Evolutionary conservation across 2,113 vertebrate species (phyloP), one percentile per base, ranked within the genome.

Genomic region (Xiphophorus maculatus): DNA sequence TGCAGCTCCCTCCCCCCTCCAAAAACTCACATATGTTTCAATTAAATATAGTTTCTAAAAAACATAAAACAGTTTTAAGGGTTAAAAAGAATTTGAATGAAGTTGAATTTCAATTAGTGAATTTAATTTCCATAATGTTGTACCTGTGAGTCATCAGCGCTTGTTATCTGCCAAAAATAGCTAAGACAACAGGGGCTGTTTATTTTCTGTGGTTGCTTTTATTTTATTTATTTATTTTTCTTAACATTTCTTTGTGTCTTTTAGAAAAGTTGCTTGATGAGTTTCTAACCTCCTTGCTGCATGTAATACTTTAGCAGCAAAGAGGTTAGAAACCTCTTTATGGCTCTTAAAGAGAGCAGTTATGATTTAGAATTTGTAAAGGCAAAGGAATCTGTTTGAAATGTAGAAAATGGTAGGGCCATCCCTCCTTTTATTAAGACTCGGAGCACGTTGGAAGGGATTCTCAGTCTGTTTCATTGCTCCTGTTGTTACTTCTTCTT

Each of bases 41-140:
- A 85, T 87, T 82, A 85, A 80, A 88, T 83, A 85, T 82, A 60
- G 69, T 17, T 32, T 76, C 42, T 48, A 27, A 5, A 2, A 3
- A 5, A n/a, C 4, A 35, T 35, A 73, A 32, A 73, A 12, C 69
- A 28, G 15, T 72, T 73, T 63, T 61, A 67, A 79, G 66, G 77
- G 80, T 78, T 85, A 77, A 86, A 90, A 91, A 79, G 66, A 83
- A 89, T 68, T 70, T 19, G 71, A 86, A 86, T 70, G 33, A 87
- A 89, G 84, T 73, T 86, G 86, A 80, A 92, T 87, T 73, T 74
- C 51, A 92, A 90, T 89, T 67, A 81, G 83, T 83, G 80, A 82
- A 86, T 84, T 60, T 1, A 51, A 90, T 92, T 92, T 91, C 80
- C 89, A 90, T 90, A 90, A 90, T 66, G 44, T 64, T 17, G 80